phyloP scores from a whole-genome alignment of 2,888 invertebrate genomes.

The Dorcus parallelipipedus region DNA sequence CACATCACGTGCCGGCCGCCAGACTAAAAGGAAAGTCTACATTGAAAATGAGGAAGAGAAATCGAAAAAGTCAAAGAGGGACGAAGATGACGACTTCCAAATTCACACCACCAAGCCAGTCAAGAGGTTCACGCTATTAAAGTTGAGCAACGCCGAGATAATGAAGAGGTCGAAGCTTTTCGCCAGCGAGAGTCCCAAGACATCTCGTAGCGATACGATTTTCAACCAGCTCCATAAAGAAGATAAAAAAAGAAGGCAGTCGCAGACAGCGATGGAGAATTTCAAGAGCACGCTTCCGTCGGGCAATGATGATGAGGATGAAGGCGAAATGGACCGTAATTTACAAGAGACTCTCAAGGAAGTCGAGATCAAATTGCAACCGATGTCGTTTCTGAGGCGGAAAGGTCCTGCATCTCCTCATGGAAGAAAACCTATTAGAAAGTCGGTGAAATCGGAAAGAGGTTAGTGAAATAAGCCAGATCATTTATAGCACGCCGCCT shows the following conservation, averaged over 20 bases:
- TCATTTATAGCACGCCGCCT: no score
- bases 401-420: conserved; percentile 16
- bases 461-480: no score
- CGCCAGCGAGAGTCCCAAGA: background rate
- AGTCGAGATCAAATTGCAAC: conserved; percentile 10
- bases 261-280: conserved; percentile 3
- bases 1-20: conserved; percentile 15
- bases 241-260: conserved; percentile 6
- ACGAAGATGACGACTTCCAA: conserved; percentile 12
- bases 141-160: conserved; percentile 17
- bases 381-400: conserved; percentile 12
- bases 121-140: conserved; percentile 2
- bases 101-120: conserved; percentile 1
- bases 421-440: conserved; percentile 9
- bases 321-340: conserved; percentile 5
- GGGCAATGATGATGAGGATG: conserved; percentile 8
- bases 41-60: conserved; percentile 15
- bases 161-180: conserved; percentile 19
- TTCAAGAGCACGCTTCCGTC: conserved; percentile 4
- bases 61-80: conserved; percentile 13
- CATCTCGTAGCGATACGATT: conserved; percentile 15
- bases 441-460: background rate
- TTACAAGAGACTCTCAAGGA: conserved; percentile 5
- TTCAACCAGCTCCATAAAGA: conserved; percentile 18
- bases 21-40: conserved; percentile 24